A percentile compares a stretch with the other conserved stretches of the same genome.
These are phyloP conservation scores for Ptilorrhoa leucosticta DNA, from an alignment of 2,113 vertebrate genomes.

Conservation along the genomic window DNA sequence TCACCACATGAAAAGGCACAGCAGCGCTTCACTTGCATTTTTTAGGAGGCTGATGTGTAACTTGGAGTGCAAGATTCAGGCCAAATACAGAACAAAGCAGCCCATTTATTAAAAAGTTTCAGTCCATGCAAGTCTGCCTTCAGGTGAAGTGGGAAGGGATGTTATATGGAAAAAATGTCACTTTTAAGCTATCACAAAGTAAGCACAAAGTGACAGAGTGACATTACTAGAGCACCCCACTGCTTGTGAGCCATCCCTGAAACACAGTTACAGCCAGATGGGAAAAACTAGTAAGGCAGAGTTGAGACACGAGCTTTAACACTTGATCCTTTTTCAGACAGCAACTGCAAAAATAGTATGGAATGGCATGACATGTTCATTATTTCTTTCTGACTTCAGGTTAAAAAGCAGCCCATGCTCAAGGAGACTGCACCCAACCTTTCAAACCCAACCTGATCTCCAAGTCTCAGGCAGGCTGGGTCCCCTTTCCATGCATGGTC, in stretches of 20 bases:
- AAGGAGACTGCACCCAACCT: background rate
- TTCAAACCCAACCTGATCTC: background rate
- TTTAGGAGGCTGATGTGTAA: background rate
- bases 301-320: background rate
- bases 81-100: background rate
- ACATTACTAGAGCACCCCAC: background rate
- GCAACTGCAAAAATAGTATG: background rate
- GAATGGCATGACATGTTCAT: background rate
- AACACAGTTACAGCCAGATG: background rate
- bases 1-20: background rate
- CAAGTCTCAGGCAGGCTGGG: background rate
- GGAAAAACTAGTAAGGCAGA: background rate
- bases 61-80: background rate
- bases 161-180: background rate
- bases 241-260: background rate
- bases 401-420: background rate
- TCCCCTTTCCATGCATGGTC: fast-evolving
- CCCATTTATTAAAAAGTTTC: background rate
- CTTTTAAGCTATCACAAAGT: background rate
- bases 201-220: background rate
- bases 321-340: background rate
- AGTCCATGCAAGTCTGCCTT: background rate
- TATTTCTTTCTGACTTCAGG: background rate
- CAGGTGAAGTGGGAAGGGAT: background rate
- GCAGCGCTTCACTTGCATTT: fast-evolving